phyloP scores from a whole-genome alignment of 2,888 invertebrate genomes.

The Drosophila cognata region DNA sequence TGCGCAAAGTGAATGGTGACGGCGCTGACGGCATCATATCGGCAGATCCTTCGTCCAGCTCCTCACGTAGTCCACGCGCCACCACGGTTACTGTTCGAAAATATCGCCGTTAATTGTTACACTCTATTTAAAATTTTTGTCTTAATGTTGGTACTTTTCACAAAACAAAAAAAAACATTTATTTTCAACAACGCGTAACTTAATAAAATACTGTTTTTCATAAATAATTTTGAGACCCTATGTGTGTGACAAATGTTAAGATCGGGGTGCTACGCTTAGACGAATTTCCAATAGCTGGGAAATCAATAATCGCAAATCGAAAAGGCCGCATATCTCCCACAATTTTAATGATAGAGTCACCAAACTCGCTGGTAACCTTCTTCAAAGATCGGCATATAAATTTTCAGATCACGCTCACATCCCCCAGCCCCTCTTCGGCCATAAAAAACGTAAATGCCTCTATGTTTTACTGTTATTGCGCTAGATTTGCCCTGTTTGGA shows the following conservation, averaged over 20 bases:
- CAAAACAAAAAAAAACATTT: not conserved
- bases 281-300: not conserved
- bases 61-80: conserved; percentile 71
- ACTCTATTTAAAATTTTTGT: not conserved
- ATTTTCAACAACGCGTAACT: conserved; percentile 1
- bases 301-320: not conserved
- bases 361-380: not conserved
- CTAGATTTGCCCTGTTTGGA: not conserved
- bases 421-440: not conserved
- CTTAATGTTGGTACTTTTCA: not conserved
- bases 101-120: conserved; percentile 47
- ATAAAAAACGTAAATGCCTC: not conserved
- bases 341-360: not conserved
- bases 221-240: conserved; percentile 3
- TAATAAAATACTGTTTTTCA: conserved; percentile 8
- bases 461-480: not conserved
- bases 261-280: too few species aligned
- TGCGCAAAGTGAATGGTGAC: conserved; percentile 70
- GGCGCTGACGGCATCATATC: conserved; percentile 20
- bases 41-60: conserved; percentile 28
- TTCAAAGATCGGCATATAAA: not conserved
- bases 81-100: conserved; percentile 78
- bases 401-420: not conserved
- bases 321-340: not conserved
- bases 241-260: not conserved